Conservation (phyloP, 1,140 invertebrate species). For the Bicyclus anynana region DNA sequence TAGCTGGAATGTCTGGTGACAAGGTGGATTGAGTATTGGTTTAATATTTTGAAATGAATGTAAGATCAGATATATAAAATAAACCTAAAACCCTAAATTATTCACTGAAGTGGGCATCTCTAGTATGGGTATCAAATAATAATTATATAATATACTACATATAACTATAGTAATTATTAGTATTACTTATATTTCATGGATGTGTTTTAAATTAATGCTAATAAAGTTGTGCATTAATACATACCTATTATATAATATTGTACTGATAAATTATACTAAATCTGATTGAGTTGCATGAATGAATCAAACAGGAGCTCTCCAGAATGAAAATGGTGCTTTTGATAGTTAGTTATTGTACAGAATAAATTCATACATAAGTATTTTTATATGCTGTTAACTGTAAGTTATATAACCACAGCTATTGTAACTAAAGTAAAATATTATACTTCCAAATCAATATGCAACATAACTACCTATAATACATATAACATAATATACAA, state of each 20-base stretch:
- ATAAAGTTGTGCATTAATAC: neutral
- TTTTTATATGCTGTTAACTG: slow-evolving; percentile 47
- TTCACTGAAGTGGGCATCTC: no score
- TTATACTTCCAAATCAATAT: slow-evolving; percentile 32
- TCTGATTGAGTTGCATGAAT: slow-evolving; percentile 17
- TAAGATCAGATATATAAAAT: no score
- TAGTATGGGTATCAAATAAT: no score
- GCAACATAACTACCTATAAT: slow-evolving; percentile 11
- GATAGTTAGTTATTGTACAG: slow-evolving; percentile 74
- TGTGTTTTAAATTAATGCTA: neutral
- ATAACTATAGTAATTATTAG: no score
- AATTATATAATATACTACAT: no score
- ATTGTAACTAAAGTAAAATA: slow-evolving; percentile 16
- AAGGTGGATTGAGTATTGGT: no score
- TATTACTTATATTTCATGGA: neutral
- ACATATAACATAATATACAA: slow-evolving; percentile 19
- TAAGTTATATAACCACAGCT: slow-evolving; percentile 10
- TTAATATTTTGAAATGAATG: no score
- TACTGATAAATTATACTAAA: neutral
- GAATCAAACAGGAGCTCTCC: slow-evolving; percentile 39
- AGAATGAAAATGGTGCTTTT: slow-evolving; percentile 71
- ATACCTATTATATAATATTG: neutral
- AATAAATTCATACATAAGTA: slow-evolving; percentile 67
- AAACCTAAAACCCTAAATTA: no score
- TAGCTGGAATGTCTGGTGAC: no score